Evolutionary conservation across 2,797 vertebrate genomes (phyloP).

Genomic region (Tragelaphus eurycerus): DNA sequence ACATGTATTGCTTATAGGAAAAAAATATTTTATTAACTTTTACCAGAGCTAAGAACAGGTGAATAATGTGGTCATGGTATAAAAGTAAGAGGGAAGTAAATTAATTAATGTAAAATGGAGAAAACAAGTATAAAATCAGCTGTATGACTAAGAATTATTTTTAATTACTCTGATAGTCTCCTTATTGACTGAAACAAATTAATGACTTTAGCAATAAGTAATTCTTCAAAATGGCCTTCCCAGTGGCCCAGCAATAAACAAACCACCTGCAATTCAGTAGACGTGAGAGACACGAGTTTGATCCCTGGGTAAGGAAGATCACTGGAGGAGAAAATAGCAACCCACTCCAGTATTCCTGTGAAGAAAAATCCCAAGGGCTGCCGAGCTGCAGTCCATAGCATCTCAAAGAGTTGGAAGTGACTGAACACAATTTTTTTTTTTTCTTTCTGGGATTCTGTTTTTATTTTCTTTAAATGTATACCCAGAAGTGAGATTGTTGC

Average conservation of each 20-base stretch:
- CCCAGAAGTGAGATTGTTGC: no score
- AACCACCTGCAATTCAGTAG: neutral
- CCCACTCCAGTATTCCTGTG: neutral
- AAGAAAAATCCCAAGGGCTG: neutral
- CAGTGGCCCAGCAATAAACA: neutral
- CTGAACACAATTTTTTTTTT: neutral
- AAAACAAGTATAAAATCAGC: neutral
- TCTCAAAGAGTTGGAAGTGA: neutral
- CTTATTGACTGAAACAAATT: neutral
- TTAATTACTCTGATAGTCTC: neutral
- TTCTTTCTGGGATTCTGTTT: no score
- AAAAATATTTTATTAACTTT: conserved; percentile 24
- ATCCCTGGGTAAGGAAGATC: neutral
- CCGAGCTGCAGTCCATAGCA: no score
- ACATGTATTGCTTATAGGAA: neutral
- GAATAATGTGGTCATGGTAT: neutral
- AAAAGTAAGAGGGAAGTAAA: neutral
- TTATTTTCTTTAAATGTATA: no score
- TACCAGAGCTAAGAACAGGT: neutral
- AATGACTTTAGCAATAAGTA: neutral
- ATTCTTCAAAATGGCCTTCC: neutral
- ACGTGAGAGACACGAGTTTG: neutral
- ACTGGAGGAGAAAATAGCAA: neutral
- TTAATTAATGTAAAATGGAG: neutral
- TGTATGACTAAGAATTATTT: neutral